Evolutionary conservation across 2,888 invertebrate species (phyloP).

Genomic region (Apeira syringaria): DNA sequence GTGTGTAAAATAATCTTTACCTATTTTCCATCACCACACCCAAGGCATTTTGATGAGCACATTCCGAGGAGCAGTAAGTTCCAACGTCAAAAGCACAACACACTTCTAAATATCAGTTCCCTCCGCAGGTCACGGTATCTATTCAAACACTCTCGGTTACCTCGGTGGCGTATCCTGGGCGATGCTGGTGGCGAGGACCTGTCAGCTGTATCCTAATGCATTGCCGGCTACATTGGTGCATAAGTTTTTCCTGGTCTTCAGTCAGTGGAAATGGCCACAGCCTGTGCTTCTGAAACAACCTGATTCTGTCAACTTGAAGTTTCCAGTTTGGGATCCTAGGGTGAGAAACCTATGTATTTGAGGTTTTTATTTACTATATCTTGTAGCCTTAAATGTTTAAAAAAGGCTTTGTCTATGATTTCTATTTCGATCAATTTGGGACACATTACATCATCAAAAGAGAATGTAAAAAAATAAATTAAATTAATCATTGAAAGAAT

Average conservation of each 20-base stretch:
- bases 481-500: no score
- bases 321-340: slow-evolving; percentile 99
- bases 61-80: slow-evolving; percentile 9
- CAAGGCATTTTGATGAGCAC: background rate
- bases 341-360: no score
- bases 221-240: slow-evolving; percentile 96
- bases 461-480: no score
- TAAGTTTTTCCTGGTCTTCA: slow-evolving; percentile 99
- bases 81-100: background rate
- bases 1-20: no score
- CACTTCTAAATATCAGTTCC: background rate
- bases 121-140: slow-evolving; percentile 93
- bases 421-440: no score
- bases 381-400: no score
- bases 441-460: no score
- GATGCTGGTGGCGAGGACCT: slow-evolving; percentile 98
- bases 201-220: slow-evolving; percentile 99
- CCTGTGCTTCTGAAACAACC: slow-evolving; percentile 98
- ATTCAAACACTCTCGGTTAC: slow-evolving; percentile 99
- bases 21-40: slow-evolving; percentile 11
- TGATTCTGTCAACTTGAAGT: slow-evolving; percentile 93
- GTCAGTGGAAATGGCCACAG: slow-evolving; percentile 99
- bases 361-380: no score
- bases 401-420: no score
- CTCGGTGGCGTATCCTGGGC: slow-evolving; percentile 99